Evolutionary conservation across 2,113 vertebrate species (phyloP).

Genomic region (Epinephelus cyanopodus): DNA sequence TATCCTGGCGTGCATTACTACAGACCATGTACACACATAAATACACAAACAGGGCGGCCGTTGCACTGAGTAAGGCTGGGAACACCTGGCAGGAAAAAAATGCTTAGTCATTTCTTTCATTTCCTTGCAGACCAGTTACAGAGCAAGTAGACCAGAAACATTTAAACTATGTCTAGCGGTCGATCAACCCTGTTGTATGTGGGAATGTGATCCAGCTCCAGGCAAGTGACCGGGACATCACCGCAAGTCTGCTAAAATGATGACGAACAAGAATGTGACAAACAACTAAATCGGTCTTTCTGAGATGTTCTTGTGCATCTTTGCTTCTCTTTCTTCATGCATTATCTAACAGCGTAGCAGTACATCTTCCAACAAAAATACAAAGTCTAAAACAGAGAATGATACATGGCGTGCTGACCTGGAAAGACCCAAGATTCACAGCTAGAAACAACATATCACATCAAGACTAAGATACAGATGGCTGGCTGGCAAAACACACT

Average conservation of each 20-base stretch:
- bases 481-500: slow-evolving; percentile 7
- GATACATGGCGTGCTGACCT: not conserved
- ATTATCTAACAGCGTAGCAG: slow-evolving; percentile 1
- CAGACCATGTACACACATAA: slow-evolving; percentile 3
- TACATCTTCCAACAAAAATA: slow-evolving; percentile 19
- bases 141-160: slow-evolving; percentile 21
- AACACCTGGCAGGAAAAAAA: slow-evolving; percentile 16
- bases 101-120: slow-evolving; percentile 9
- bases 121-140: slow-evolving; percentile 13
- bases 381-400: not conserved
- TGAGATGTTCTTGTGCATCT: not conserved
- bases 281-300: not conserved
- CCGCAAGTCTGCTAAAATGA: slow-evolving; percentile 7
- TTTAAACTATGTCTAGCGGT: not conserved
- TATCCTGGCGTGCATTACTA: slow-evolving; percentile 17
- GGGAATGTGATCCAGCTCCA: not conserved
- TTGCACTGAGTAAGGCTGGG: not conserved
- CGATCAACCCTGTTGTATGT: not conserved
- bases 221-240: not conserved
- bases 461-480: not conserved
- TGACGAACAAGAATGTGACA: slow-evolving; percentile 13
- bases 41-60: not conserved
- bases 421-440: slow-evolving; percentile 11
- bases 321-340: not conserved
- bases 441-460: slow-evolving; percentile 1